Conservation (phyloP, 2,888 invertebrate species). For the Stenotaenia linearis region DNA sequence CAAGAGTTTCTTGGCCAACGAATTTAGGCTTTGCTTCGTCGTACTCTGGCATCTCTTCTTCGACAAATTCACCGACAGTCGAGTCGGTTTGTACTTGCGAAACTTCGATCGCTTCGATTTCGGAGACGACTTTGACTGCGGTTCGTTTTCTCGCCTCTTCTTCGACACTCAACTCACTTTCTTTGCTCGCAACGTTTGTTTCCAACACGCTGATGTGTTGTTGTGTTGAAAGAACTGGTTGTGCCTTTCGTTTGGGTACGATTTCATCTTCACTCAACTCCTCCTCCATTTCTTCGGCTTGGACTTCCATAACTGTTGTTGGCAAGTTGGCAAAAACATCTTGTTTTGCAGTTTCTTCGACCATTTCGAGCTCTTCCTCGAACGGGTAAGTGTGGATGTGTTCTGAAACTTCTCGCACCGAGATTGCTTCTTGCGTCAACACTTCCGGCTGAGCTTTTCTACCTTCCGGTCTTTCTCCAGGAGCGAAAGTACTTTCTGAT, state of each 20-base stretch:
- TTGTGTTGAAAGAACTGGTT: neutral
- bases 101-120: constrained; percentile 32
- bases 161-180: neutral
- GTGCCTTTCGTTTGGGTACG: constrained; percentile 11
- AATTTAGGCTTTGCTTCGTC: constrained; percentile 33
- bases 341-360: constrained; percentile 35
- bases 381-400: constrained; percentile 24
- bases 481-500: neutral
- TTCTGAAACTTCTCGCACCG: constrained; percentile 29
- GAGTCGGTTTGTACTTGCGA: constrained; percentile 34
- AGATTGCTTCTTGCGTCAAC: constrained; percentile 29
- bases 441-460: constrained; percentile 29
- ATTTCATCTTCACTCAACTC: constrained; percentile 4
- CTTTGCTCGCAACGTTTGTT: neutral
- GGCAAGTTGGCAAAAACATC: constrained; percentile 36
- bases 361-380: constrained; percentile 30
- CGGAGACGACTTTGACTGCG: neutral
- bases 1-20: constrained; percentile 35
- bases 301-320: constrained; percentile 36
- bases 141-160: neutral
- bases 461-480: constrained; percentile 12
- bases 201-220: neutral
- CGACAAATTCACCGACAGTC: constrained; percentile 33
- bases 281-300: constrained; percentile 36
- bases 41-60: constrained; percentile 1